phyloP scores from a whole-genome alignment of 2,888 invertebrate genomes.

The Plutella xylostella region DNA sequence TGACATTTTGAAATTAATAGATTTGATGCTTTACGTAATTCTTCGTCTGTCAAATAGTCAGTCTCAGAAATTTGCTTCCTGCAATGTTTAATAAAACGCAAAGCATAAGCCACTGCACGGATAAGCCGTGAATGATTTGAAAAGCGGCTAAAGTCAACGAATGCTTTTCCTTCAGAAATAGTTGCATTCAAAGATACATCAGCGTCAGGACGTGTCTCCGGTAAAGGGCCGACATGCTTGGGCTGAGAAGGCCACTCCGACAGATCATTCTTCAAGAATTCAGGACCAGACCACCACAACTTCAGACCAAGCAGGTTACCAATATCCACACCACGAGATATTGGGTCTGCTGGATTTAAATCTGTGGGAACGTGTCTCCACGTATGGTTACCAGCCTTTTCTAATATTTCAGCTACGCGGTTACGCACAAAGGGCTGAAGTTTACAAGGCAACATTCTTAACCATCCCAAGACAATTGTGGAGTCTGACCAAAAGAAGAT shows the following conservation, averaged over 20 bases:
- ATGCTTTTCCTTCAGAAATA: too few relatives aligned
- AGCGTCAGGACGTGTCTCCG: too few relatives aligned
- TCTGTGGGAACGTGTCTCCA: not conserved
- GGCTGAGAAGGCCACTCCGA: not conserved
- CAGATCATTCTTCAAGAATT: not conserved
- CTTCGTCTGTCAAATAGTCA: too few relatives aligned
- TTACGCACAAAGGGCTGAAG: not conserved
- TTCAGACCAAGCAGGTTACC: not conserved
- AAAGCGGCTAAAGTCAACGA: too few relatives aligned
- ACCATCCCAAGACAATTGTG: not conserved
- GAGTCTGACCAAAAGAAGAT: not conserved
- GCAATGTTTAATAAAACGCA: too few relatives aligned
- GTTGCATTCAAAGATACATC: too few relatives aligned
- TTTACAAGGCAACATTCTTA: not conserved
- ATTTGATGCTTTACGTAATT: too few relatives aligned
- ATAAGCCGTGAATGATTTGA: too few relatives aligned
- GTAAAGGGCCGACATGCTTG: too few relatives aligned
- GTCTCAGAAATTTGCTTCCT: too few relatives aligned
- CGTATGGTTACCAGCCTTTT: not conserved
- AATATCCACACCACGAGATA: not conserved
- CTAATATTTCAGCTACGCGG: not conserved
- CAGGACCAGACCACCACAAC: not conserved
- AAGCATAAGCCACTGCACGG: too few relatives aligned
- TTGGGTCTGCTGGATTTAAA: not conserved
- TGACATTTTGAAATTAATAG: too few relatives aligned